Percentiles rank a stretch among this genome's conserved stretches.
phyloP scores from a whole-genome alignment of 2,888 invertebrate species.

The Drosophila parthenogenetica region DNA sequence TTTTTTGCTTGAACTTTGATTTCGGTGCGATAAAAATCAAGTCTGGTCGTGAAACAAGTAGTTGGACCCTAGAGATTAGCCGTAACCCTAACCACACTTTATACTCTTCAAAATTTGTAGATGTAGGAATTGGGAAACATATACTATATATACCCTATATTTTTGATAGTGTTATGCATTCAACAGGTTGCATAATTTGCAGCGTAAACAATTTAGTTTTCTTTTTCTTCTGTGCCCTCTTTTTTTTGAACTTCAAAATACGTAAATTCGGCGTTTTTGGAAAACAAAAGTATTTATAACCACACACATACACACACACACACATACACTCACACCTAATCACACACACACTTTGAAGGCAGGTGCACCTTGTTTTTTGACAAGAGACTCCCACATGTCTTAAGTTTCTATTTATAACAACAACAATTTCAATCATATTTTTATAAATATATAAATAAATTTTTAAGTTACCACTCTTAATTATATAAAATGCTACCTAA shows the following conservation, averaged over 20 bases:
- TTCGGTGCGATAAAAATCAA: slow-evolving; percentile 63
- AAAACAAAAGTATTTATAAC: slow-evolving; percentile 19
- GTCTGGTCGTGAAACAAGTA: slow-evolving; percentile 30
- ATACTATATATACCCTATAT: neutral
- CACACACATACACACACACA: neutral
- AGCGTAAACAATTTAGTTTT: slow-evolving; percentile 2
- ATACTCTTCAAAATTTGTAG: neutral
- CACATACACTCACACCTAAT: neutral
- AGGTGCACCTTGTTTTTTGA: slow-evolving; percentile 6
- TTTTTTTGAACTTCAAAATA: slow-evolving; percentile 5
- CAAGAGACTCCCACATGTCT: slow-evolving; percentile 15
- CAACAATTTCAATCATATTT: neutral
- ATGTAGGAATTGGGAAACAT: neutral
- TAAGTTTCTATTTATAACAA: slow-evolving; percentile 15
- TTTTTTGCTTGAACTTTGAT: slow-evolving; percentile 64
- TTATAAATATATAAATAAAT: neutral
- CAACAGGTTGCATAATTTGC: slow-evolving; percentile 34
- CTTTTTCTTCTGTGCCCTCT: neutral
- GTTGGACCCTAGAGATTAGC: slow-evolving; percentile 35
- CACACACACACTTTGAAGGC: neutral
- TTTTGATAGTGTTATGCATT: slow-evolving; percentile 13
- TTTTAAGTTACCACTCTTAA: neutral
- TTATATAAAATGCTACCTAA: neutral
- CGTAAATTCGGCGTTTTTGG: neutral
- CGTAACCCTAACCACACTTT: slow-evolving; percentile 33